Percentiles rank a stretch among this genome's conserved stretches.
phyloP scores from a whole-genome alignment of 2,888 invertebrate genomes.

The Amaurobius ferox region DNA sequence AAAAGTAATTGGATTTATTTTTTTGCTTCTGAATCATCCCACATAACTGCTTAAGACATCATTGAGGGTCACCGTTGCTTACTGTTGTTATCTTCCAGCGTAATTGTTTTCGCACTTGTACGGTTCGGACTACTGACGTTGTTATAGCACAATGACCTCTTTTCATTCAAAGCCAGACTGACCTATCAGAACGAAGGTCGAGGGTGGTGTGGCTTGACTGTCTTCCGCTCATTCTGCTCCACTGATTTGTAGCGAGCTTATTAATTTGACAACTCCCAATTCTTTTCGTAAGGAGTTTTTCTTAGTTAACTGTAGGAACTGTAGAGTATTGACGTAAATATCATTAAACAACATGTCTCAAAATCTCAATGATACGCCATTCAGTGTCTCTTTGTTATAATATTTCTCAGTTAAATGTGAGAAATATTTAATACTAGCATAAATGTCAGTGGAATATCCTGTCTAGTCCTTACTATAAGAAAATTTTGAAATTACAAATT shows the following conservation, averaged over 20 bases:
- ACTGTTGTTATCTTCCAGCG: conserved; percentile 1
- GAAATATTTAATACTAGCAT: too few species aligned
- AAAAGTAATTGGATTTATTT: conserved; percentile 1
- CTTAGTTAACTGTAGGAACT: too few species aligned
- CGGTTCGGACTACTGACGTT: background rate
- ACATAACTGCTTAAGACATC: conserved; percentile 15
- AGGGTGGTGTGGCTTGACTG: conserved; percentile 11
- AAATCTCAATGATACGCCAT: background rate
- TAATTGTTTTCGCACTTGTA: conserved; percentile 28
- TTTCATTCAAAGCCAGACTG: background rate
- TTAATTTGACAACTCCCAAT: background rate
- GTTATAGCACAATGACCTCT: conserved; percentile 20
- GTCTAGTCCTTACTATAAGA: too few species aligned
- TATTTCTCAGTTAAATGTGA: too few species aligned
- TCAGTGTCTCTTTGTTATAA: too few species aligned
- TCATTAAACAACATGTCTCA: background rate
- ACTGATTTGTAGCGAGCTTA: conserved; percentile 6
- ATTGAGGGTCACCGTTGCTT: conserved; percentile 6
- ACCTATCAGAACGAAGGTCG: conserved; percentile 6
- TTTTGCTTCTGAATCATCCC: background rate
- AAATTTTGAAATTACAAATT: too few species aligned
- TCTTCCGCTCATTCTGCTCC: conserved; percentile 14
- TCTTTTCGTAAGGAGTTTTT: too few species aligned
- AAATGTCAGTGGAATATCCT: too few species aligned
- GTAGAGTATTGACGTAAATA: too few species aligned